phyloP scores from a whole-genome alignment of 2,113 vertebrate genomes.

The Ovis aries region DNA sequence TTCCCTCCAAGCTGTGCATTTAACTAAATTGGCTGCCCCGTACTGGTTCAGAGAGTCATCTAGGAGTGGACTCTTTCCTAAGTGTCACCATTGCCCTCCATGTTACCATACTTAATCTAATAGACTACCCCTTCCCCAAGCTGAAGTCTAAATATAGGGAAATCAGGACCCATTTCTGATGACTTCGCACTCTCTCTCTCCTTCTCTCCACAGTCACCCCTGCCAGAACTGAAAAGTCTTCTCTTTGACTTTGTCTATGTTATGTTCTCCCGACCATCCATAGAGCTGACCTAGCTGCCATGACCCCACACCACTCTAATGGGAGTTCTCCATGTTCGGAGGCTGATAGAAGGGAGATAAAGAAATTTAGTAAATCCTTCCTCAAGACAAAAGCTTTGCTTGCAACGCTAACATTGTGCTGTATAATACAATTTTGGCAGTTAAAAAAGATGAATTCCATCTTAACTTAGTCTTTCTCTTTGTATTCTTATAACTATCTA shows the following conservation, averaged over 20 bases:
- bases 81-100: neutral
- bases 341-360: neutral
- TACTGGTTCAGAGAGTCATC: neutral
- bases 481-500: neutral
- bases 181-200: neutral
- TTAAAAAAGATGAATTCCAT: neutral
- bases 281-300: neutral
- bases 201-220: neutral
- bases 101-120: neutral
- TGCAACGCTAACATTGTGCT: neutral
- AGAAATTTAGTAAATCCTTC: neutral
- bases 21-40: neutral
- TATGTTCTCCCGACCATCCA: neutral
- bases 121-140: neutral
- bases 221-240: neutral
- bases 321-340: neutral
- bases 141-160: neutral
- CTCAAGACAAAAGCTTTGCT: neutral
- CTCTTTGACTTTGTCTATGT: neutral
- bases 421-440: neutral
- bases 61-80: neutral
- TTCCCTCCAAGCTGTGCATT: neutral
- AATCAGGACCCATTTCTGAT: neutral
- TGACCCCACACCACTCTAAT: neutral
- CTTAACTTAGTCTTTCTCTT: neutral